Conservation (phyloP, 2,797 vertebrate species). For the Perodicticus potto region DNA sequence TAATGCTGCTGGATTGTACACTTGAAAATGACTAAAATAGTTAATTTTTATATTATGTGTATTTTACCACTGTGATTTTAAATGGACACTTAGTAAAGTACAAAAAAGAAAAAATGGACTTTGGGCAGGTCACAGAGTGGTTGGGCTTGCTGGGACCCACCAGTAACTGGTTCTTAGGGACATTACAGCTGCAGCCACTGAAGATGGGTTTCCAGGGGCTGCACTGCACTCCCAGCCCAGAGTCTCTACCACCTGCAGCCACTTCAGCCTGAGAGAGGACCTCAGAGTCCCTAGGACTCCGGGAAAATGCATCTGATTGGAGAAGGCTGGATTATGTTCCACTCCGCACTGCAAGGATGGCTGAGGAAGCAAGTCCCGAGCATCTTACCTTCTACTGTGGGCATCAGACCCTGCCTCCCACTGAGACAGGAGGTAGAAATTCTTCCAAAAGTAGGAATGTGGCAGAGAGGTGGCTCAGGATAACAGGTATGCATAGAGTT, state of each 20-base stretch:
- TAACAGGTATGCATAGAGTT: neutral
- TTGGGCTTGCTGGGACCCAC: neutral
- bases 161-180: rapidly evolving
- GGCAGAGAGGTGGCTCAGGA: neutral
- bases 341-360: too few relatives aligned
- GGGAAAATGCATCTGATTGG: too few relatives aligned
- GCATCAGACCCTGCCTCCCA: neutral
- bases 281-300: neutral
- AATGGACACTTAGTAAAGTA: neutral
- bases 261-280: neutral
- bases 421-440: rapidly evolving
- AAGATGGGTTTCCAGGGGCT: neutral
- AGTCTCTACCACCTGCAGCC: neutral
- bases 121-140: rapidly evolving
- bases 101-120: neutral
- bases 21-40: neutral
- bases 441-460: too few relatives aligned
- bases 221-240: rapidly evolving
- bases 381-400: neutral
- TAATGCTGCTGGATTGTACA: neutral
- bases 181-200: rapidly evolving
- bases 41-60: neutral
- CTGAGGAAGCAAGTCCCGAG: neutral
- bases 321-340: neutral
- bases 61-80: neutral